Conservation (phyloP, 2,113 vertebrate species). For the Illadopsis cleaveri region DNA sequence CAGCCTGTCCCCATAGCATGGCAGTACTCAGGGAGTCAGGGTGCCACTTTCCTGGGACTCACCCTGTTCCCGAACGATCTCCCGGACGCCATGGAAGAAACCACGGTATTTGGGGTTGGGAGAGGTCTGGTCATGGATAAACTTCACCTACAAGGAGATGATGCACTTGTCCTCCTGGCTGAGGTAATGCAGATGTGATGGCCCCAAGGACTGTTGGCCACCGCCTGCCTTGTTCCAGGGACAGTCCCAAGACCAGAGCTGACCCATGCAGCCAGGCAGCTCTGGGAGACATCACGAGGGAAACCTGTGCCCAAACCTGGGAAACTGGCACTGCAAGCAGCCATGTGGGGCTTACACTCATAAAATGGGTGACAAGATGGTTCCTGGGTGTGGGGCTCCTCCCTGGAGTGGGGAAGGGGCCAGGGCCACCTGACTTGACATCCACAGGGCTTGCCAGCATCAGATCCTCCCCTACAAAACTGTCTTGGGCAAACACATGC, state of each 20-base stretch:
- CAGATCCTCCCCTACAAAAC: neutral
- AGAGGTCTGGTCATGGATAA: slow-evolving; percentile 95
- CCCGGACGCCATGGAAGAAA: slow-evolving; percentile 90
- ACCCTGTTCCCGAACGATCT: slow-evolving; percentile 89
- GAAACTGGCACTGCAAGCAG: neutral
- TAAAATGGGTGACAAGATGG: neutral
- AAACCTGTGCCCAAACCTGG: neutral
- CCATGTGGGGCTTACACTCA: neutral
- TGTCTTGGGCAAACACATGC: fast-evolving
- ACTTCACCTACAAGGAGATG: slow-evolving; percentile 84
- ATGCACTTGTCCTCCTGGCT: neutral
- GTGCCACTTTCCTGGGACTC: neutral
- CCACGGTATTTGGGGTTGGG: slow-evolving; percentile 90
- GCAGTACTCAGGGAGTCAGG: neutral
- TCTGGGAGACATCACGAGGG: fast-evolving
- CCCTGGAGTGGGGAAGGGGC: neutral
- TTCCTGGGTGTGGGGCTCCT: neutral
- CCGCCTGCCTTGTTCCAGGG: neutral
- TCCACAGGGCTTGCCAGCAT: neutral
- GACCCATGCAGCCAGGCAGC: fast-evolving
- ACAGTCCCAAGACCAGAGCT: fast-evolving
- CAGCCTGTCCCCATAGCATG: fast-evolving
- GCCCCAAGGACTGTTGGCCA: fast-evolving
- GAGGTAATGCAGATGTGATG: neutral
- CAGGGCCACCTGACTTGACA: fast-evolving